A percentile compares a stretch with the other conserved stretches of the same genome.
These are phyloP conservation scores for Acrobasis consociella DNA, from an alignment of 2,888 invertebrate genomes.

Conservation along the genomic window DNA sequence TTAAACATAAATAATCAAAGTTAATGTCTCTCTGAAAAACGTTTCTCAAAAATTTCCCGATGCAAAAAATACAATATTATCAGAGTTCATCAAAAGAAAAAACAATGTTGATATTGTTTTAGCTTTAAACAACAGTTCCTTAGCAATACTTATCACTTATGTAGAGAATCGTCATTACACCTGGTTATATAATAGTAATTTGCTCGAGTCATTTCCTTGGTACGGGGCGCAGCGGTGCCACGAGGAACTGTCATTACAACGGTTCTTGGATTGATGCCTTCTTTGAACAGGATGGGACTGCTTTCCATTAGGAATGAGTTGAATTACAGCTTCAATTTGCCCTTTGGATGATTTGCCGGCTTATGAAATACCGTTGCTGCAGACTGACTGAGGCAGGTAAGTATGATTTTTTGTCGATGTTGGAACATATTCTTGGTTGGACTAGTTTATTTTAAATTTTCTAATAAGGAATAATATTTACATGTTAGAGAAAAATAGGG, in stretches of 20 bases:
- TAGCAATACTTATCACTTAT: slow-evolving; percentile 29
- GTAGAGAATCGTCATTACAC: slow-evolving; percentile 45
- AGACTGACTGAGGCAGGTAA: neutral
- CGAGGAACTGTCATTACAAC: slow-evolving; percentile 75
- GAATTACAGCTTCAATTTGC: slow-evolving; percentile 18
- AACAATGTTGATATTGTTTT: neutral
- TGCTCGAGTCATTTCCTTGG: slow-evolving; percentile 62
- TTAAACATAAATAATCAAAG: too few species aligned
- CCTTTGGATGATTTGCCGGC: slow-evolving; percentile 16
- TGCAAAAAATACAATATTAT: too few species aligned
- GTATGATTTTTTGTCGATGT: too few species aligned
- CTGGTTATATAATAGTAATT: slow-evolving; percentile 65
- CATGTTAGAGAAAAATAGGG: too few species aligned
- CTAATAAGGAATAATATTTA: too few species aligned
- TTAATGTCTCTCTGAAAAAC: too few species aligned
- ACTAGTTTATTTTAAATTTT: too few species aligned
- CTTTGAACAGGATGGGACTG: slow-evolving; percentile 50
- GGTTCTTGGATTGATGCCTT: slow-evolving; percentile 65
- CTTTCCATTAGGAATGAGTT: slow-evolving; percentile 42
- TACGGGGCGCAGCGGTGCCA: slow-evolving; percentile 55
- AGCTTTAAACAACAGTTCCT: slow-evolving; percentile 29
- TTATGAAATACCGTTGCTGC: slow-evolving; percentile 10
- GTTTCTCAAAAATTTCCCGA: too few species aligned
- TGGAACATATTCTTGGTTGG: too few species aligned
- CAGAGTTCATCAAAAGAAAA: too few species aligned